Conservation (phyloP, 2,797 vertebrate species). For the Aplochiton taeniatus region DNA sequence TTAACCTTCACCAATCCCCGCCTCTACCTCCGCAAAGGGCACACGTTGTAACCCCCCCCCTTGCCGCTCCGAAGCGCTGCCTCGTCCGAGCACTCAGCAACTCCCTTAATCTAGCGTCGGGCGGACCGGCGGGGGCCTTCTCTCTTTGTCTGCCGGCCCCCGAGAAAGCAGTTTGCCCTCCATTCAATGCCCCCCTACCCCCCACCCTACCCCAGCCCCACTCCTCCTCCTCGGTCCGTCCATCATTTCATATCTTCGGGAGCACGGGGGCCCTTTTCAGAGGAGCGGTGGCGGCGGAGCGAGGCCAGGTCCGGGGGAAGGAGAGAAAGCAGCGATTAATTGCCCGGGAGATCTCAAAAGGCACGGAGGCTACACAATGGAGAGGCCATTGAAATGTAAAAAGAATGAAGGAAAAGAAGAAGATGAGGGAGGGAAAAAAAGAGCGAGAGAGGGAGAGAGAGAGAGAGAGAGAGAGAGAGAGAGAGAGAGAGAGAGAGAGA, state of each 20-base stretch:
- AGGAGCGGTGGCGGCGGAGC: slow-evolving; percentile 50
- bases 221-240: slow-evolving; percentile 5
- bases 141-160: no score
- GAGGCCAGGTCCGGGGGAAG: slow-evolving; percentile 37
- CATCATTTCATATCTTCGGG: slow-evolving; percentile 60
- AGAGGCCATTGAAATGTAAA: slow-evolving; percentile 53
- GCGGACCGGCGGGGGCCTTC: no score
- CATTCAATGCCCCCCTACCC: no score
- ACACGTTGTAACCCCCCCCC: no score
- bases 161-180: no score
- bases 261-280: slow-evolving; percentile 67
- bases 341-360: slow-evolving; percentile 64
- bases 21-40: slow-evolving; percentile 12
- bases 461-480: slow-evolving; percentile 28
- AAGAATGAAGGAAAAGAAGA: slow-evolving; percentile 12
- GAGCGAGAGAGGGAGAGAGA: slow-evolving; percentile 17
- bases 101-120: no score
- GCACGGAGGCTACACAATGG: slow-evolving; percentile 67
- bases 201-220: no score
- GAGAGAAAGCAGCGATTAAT: slow-evolving; percentile 67
- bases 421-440: background rate
- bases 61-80: no score
- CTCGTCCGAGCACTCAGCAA: no score
- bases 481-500: slow-evolving; percentile 22
- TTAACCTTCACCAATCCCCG: slow-evolving; percentile 6